These are phyloP conservation scores for Drymonia ruficornis DNA, from an alignment of 2,888 invertebrate genomes.

Conservation along the genomic window DNA sequence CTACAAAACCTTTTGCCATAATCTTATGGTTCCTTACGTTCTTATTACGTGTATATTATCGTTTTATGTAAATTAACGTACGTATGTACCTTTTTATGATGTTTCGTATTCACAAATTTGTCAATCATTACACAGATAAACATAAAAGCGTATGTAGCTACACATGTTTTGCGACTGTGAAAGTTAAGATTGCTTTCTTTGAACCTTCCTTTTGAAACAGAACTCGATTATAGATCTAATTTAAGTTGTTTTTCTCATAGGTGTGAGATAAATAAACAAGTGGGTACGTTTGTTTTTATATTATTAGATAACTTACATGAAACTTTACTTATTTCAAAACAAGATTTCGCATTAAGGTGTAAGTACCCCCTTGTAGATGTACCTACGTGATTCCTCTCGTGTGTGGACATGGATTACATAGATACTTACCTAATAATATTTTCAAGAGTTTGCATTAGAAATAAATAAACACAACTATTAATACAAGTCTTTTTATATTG, in stretches of 20 bases:
- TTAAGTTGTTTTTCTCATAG: conserved; percentile 36
- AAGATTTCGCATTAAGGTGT: conserved; percentile 10
- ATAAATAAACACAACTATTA: too few relatives aligned
- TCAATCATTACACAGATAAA: too few relatives aligned
- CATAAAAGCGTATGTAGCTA: not conserved
- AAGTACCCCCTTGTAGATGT: too few relatives aligned
- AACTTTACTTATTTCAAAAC: conserved; percentile 24
- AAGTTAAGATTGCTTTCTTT: conserved; percentile 52
- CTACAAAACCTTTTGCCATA: not conserved
- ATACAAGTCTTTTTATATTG: too few relatives aligned
- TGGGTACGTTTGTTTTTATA: conserved; percentile 11
- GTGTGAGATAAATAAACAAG: conserved; percentile 16
- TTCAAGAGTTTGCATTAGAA: too few relatives aligned
- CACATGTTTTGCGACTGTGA: conserved; percentile 51
- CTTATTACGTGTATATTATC: not conserved
- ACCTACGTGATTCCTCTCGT: too few relatives aligned
- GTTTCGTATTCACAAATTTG: not conserved
- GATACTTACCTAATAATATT: too few relatives aligned
- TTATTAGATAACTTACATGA: conserved; percentile 28
- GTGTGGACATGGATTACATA: too few relatives aligned
- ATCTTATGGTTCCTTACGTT: not conserved
- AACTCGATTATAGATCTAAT: conserved; percentile 53
- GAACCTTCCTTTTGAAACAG: conserved; percentile 49
- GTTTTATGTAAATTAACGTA: not conserved
- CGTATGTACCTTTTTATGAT: too few relatives aligned